A percentile compares a stretch with the other conserved stretches of the same genome.
phyloP scores from a whole-genome alignment of 1,140 invertebrate species.

The Dendroctonus valens region DNA sequence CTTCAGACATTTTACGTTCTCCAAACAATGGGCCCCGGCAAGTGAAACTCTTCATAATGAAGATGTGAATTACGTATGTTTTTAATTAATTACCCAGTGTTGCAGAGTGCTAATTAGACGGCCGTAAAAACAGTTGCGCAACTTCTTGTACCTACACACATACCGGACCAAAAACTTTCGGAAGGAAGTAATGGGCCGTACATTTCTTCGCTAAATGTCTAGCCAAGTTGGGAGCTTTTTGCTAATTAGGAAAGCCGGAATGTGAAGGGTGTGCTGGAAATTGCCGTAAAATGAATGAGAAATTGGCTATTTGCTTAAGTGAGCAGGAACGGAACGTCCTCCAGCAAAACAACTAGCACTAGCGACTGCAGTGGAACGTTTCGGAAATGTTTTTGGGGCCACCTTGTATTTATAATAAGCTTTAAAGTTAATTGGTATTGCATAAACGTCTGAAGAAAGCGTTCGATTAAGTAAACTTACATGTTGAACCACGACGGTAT shows the following conservation, averaged over 20 bases:
- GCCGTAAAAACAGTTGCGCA: background rate
- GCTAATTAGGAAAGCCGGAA: background rate
- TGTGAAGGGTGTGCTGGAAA: background rate
- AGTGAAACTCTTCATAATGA: constrained; percentile 4
- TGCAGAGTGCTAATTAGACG: constrained; percentile 1
- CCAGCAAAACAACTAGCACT: too few species aligned
- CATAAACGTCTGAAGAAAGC: too few species aligned
- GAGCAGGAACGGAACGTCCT: too few species aligned
- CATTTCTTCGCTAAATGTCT: background rate
- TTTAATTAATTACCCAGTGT: constrained; percentile 4
- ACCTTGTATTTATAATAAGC: too few species aligned
- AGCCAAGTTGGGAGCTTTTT: background rate
- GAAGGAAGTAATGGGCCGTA: background rate
- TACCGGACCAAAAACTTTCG: background rate
- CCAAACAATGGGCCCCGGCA: background rate
- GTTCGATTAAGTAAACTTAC: too few species aligned
- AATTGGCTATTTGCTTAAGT: background rate
- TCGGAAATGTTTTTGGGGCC: too few species aligned
- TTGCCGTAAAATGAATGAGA: background rate
- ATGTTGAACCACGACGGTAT: too few species aligned
- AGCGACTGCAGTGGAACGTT: too few species aligned
- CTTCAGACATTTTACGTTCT: background rate
- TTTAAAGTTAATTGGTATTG: too few species aligned
- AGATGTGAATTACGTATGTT: constrained; percentile 2
- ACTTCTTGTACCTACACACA: background rate